phyloP scores from a whole-genome alignment of 2,113 vertebrate species.

The Apistogramma diplotaenia region DNA sequence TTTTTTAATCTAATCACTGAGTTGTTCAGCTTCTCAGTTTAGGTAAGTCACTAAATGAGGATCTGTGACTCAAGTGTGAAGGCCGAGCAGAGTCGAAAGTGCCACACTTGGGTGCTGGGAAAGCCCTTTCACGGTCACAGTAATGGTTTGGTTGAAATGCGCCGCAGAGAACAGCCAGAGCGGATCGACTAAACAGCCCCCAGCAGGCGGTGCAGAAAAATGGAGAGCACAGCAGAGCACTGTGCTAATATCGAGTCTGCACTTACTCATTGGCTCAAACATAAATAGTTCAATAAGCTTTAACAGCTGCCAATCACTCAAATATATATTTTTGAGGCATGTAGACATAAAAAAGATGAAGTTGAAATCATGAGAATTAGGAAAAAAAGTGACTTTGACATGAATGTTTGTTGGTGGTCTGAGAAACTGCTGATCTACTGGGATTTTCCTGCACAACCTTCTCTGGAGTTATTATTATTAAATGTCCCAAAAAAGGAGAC shows the following conservation, averaged over 20 bases:
- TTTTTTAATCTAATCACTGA: neutral
- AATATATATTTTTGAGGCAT: neutral
- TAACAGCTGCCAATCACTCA: neutral
- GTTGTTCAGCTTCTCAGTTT: neutral
- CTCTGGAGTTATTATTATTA: neutral
- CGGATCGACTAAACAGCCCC: neutral
- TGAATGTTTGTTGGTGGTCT: neutral
- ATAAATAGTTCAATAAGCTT: neutral
- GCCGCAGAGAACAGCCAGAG: neutral
- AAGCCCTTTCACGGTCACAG: neutral
- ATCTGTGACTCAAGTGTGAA: neutral
- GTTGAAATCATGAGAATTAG: neutral
- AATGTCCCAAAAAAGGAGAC: neutral
- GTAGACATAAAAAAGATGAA: neutral
- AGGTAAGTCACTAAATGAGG: neutral
- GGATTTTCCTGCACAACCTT: neutral
- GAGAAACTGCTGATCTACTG: neutral
- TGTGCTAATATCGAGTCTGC: neutral
- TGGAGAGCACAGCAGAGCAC: neutral
- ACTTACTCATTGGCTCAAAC: neutral
- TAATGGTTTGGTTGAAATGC: neutral
- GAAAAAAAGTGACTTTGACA: neutral
- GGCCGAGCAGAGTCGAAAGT: neutral
- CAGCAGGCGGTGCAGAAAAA: neutral
- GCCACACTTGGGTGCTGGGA: neutral